Evolutionary conservation across 2,888 invertebrate genomes (phyloP), one percentile per base, ranked within the genome.

Genomic region (Polietes domitor): DNA sequence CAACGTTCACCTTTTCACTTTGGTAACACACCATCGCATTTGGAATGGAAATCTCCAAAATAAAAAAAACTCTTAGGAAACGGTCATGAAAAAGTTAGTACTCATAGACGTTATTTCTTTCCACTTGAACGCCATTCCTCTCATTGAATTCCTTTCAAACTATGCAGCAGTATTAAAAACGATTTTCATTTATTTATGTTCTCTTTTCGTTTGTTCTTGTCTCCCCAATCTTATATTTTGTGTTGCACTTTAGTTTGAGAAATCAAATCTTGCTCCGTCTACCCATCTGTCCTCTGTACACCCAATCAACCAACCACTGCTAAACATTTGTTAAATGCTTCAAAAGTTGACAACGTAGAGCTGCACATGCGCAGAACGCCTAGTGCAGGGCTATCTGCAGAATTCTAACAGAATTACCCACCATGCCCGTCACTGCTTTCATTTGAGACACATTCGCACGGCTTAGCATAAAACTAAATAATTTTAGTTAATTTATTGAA

Each of bases 41-140:
- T 83, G 83, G 80, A 83, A 83, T 74, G 80, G 71, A 80, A 83
- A 83, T 83, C 28, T 80, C 75, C 77, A 75, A 77, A n/a, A n/a
- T n/a, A n/a, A n/a, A n/a, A n/a, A n/a, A 80, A 76, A 75, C 61
- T 37, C 58, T 15, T 68, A 43, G 43, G 68, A 68, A 68, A 41
- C 19, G 68, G 53, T 77, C 43, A 74, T 71, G 74, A 77, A 83
- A 79, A 75, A 68, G 81, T 81, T 81, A 79, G 78, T 84, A 84
- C 1, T 47, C 61, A 61, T 61, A 61, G 24, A 15, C 61, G 28
- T 61, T 55, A 50, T 50, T 37, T 26, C 9, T 58, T 50, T 65
- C 12, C 37, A 65, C 6, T 41, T 37, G 17, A 61, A n/a, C n/a
- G n/a, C n/a, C 17, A 43, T 28, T 63, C n/a, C n/a, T 63, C 50